phyloP scores from a whole-genome alignment of 2,113 vertebrate species.

The Nyctereutes procyonoides region DNA sequence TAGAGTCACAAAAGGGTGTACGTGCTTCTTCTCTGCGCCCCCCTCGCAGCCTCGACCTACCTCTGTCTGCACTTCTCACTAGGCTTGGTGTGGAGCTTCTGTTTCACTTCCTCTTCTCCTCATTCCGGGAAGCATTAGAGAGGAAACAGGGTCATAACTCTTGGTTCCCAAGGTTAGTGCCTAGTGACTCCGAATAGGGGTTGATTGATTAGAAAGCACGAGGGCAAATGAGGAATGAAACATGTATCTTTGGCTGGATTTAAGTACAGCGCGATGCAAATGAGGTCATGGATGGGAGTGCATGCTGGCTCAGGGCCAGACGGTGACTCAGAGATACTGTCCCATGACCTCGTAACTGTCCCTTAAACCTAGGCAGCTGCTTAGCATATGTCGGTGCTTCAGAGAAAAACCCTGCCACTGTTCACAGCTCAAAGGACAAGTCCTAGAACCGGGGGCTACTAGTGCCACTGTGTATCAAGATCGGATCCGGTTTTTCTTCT shows the following conservation, averaged over 20 bases:
- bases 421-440: not conserved
- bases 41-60: not conserved
- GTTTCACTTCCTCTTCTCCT: not conserved
- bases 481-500: not conserved
- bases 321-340: constrained; percentile 33
- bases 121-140: not conserved
- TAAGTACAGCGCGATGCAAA: not conserved
- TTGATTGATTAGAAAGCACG: constrained; percentile 21
- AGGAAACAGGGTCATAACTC: not conserved
- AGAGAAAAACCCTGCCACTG: not conserved
- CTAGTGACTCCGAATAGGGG: not conserved
- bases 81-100: not conserved
- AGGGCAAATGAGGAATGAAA: not conserved
- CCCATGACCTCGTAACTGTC: constrained; percentile 8
- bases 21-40: not conserved
- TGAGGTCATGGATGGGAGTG: not conserved
- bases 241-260: not conserved
- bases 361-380: constrained; percentile 14
- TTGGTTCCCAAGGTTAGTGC: not conserved
- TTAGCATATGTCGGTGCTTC: not conserved
- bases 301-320: constrained; percentile 40
- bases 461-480: not conserved
- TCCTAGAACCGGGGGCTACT: not conserved
- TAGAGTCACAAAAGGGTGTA: not conserved
- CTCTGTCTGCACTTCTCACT: not conserved